Evolutionary conservation across 1,140 invertebrate genomes (phyloP).

Genomic region (Marisa cornuarietis): DNA sequence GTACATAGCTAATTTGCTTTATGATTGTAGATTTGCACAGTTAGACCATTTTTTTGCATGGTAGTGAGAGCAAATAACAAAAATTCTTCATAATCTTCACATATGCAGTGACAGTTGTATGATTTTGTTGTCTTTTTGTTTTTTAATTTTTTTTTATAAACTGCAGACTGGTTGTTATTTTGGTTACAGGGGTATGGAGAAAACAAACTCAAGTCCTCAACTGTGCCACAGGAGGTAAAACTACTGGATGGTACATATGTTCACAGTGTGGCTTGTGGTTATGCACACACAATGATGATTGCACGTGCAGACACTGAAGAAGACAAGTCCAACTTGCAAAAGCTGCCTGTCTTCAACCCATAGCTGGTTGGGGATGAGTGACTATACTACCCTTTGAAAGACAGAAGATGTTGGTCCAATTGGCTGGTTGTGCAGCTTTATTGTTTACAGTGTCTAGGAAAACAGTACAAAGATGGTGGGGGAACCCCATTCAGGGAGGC

Average conservation of each 20-base stretch:
- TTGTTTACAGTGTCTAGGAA: too few species aligned
- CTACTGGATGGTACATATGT: slow-evolving; percentile 84
- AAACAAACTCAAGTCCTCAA: slow-evolving; percentile 82
- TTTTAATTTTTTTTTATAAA: not conserved
- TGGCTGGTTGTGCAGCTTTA: too few species aligned
- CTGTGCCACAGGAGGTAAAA: slow-evolving; percentile 88
- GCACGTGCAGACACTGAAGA: slow-evolving; percentile 75
- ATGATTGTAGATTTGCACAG: too few species aligned
- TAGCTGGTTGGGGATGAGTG: slow-evolving; percentile 2
- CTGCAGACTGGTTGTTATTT: slow-evolving; percentile 11
- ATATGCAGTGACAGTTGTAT: not conserved
- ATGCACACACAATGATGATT: slow-evolving; percentile 83
- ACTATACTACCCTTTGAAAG: too few species aligned
- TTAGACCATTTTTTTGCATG: too few species aligned
- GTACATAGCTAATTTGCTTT: too few species aligned
- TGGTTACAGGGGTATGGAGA: slow-evolving; percentile 82
- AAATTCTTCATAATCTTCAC: too few species aligned
- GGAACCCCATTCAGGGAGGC: too few species aligned
- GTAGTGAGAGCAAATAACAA: too few species aligned
- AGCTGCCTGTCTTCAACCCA: slow-evolving; percentile 70
- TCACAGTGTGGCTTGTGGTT: slow-evolving; percentile 82
- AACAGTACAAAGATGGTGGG: too few species aligned
- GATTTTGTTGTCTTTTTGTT: not conserved
- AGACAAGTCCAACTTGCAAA: slow-evolving; percentile 72
- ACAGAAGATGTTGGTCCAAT: too few species aligned